These are phyloP conservation scores for Synchiropus splendidus DNA, from an alignment of 2,113 vertebrate species.

Conservation along the genomic window DNA sequence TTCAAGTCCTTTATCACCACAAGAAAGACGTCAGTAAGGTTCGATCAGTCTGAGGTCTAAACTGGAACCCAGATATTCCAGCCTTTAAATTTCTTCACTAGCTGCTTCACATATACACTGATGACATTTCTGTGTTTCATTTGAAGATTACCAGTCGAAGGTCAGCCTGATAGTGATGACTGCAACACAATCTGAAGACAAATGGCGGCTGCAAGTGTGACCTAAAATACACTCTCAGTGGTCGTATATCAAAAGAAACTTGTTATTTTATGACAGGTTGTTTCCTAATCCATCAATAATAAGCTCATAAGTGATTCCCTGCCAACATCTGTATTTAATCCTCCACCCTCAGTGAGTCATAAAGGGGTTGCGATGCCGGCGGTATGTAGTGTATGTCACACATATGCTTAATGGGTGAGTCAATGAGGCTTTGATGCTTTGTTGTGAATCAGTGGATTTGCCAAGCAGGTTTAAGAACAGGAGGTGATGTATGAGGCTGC, in stretches of 20 bases:
- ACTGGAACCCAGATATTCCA: no score
- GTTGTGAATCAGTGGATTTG: constrained; percentile 45
- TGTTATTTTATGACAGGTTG: constrained; percentile 32
- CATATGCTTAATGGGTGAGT: constrained; percentile 61
- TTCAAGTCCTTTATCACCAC: no score
- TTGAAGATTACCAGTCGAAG: constrained; percentile 23
- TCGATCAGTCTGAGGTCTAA: no score
- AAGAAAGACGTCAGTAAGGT: no score
- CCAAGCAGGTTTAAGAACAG: constrained; percentile 41
- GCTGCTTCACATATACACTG: constrained; percentile 15
- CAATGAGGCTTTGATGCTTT: constrained; percentile 53
- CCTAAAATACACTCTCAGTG: constrained; percentile 53
- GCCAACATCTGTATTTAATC: constrained; percentile 48
- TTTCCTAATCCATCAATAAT: constrained; percentile 53
- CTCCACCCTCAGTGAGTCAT: constrained; percentile 55
- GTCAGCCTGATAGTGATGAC: constrained; percentile 48
- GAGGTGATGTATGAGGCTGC: constrained; percentile 26
- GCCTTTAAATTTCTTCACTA: no score
- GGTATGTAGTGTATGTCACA: constrained; percentile 57
- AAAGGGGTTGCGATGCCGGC: constrained; percentile 39
- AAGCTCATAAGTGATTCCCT: constrained; percentile 35
- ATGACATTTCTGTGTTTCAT: constrained; percentile 33
- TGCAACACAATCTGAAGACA: constrained; percentile 34
- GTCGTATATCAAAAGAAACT: constrained; percentile 45
- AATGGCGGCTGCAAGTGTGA: constrained; percentile 35